Evolutionary conservation across 2,113 vertebrate genomes (phyloP), one percentile per base, ranked within the genome.

Genomic region (Elgaria multicarinata): DNA sequence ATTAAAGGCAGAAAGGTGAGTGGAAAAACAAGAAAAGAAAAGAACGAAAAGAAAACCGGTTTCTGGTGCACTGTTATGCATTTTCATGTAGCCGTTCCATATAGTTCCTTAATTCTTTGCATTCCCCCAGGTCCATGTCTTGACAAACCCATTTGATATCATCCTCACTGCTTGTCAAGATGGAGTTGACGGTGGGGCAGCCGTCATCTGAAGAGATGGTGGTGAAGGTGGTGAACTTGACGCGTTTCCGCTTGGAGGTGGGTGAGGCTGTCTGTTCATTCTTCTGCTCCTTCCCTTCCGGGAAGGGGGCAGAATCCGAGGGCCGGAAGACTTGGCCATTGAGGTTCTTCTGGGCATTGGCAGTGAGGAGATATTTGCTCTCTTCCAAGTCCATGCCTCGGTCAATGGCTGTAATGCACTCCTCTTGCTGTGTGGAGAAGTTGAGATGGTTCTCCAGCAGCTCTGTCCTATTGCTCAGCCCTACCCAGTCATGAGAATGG

Each of bases 141-240:
- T 98, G 98, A 90, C 98, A 98, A 66, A 98, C 98, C 98, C 99
- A 99, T 93, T 98, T 97, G 87, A 98, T 97, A 86, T 98, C 97
- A 1, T 97, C 97, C 90, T 98, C 98, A 0, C 97, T 97, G 39
- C 97, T 96, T 83, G 95, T 95, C 55, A 96, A 78, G 22, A 95
- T 58, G 12, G 97, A 88, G 90, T 96, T 96, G 89, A 97, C 95
- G 0, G 97, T 79, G 0, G 96, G 96, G 78, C 96, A 96, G 16
- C 97, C 97, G 2, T 97, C 97, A 0, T 98, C 98, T 0, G 97
- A 90, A 18, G 98, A 92, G 77, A 96, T 90, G 88, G 97, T 97
- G n/a, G 98, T 97, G 89, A 99, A 99, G 7, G 99, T 99, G 91
- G 98, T 98, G 92, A 99, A 99, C 72, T 98, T 98, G 46, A 99